Percentiles rank a stretch among this genome's conserved stretches.
phyloP scores from a whole-genome alignment of 2,797 vertebrate genomes.

The Ctenopoma kingsleyae region DNA sequence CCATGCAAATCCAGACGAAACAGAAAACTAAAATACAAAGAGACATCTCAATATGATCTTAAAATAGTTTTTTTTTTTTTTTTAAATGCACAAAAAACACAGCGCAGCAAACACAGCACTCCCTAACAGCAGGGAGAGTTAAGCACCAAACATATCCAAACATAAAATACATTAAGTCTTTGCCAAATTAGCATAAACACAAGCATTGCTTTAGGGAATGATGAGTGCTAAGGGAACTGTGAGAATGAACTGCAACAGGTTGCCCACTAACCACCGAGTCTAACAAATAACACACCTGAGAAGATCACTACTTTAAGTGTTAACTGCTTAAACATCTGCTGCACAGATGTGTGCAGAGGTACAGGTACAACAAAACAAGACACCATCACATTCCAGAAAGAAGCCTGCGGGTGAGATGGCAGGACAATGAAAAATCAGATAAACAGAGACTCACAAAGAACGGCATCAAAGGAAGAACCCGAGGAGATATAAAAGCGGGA shows the following conservation, averaged over 20 bases:
- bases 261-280: neutral
- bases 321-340: slow-evolving; percentile 62
- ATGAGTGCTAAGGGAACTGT: neutral
- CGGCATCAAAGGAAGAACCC: slow-evolving; percentile 54
- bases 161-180: neutral
- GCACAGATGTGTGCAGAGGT: slow-evolving; percentile 57
- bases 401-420: slow-evolving; percentile 51
- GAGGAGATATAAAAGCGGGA: slow-evolving; percentile 1
- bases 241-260: slow-evolving; percentile 18
- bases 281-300: slow-evolving; percentile 56
- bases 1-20: neutral
- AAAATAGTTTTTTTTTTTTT: no score
- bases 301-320: slow-evolving; percentile 16
- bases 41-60: neutral
- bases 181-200: neutral
- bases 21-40: neutral
- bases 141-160: neutral
- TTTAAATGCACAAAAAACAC: neutral
- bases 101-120: no score
- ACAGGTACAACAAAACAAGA: slow-evolving; percentile 53
- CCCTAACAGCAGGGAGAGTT: neutral
- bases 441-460: slow-evolving; percentile 17
- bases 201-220: neutral
- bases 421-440: slow-evolving; percentile 53
- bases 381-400: slow-evolving; percentile 51